These are phyloP conservation scores for Metopia argyrocephala DNA, from an alignment of 2,888 invertebrate genomes.

Conservation along the genomic window DNA sequence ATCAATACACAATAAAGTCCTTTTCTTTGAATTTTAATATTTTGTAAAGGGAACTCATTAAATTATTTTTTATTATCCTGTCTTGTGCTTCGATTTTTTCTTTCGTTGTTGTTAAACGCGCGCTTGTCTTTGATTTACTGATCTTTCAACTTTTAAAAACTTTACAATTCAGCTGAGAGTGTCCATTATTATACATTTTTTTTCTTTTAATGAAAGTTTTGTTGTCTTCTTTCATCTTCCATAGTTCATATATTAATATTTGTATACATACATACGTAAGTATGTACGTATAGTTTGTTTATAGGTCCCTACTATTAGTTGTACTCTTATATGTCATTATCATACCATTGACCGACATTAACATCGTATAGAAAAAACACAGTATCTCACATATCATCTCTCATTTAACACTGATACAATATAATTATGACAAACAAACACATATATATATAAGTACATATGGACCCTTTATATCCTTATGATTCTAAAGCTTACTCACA, in stretches of 20 bases:
- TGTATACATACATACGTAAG: not conserved
- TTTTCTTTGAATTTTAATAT: too few relatives aligned
- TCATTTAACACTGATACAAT: not conserved
- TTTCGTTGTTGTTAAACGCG: conserved; percentile 67
- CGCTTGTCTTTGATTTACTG: conserved; percentile 73
- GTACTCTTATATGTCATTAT: conserved; percentile 22
- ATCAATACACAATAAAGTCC: not conserved
- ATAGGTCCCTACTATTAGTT: too few relatives aligned
- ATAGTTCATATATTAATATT: not conserved
- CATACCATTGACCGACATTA: conserved; percentile 41
- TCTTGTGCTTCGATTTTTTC: conserved; percentile 35
- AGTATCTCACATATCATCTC: too few relatives aligned
- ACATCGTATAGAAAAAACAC: too few relatives aligned
- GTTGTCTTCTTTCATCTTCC: conserved; percentile 31
- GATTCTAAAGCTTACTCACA: not conserved
- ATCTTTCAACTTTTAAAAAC: conserved; percentile 66
- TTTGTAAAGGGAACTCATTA: too few relatives aligned
- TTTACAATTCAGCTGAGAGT: conserved; percentile 46
- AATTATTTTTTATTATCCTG: not conserved
- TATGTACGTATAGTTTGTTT: not conserved
- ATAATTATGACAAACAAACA: conserved; percentile 20
- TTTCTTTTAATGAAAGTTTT: conserved; percentile 25
- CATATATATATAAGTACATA: not conserved
- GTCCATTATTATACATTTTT: not conserved
- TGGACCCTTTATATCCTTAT: not conserved